phyloP scores from a whole-genome alignment of 2,113 vertebrate genomes.

The Taurulus bubalis region DNA sequence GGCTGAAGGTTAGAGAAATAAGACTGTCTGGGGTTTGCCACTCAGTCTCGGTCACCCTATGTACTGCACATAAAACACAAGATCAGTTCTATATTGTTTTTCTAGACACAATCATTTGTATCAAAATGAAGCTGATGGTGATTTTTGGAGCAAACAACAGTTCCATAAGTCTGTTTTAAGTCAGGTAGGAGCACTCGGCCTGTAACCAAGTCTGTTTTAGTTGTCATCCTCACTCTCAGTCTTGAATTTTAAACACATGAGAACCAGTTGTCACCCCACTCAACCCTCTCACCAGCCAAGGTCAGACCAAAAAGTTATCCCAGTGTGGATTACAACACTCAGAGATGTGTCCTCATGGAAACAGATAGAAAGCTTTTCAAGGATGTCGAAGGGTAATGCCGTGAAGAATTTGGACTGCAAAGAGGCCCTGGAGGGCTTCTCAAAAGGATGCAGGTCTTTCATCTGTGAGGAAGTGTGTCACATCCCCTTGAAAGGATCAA shows the following conservation, averaged over 20 bases:
- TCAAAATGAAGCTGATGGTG: not conserved
- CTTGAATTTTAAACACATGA: slow-evolving; percentile 1
- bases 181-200: not conserved
- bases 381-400: slow-evolving; percentile 39
- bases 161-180: not conserved
- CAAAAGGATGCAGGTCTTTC: slow-evolving; percentile 44
- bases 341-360: slow-evolving; percentile 29
- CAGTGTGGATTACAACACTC: slow-evolving; percentile 23
- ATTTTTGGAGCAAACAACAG: not conserved
- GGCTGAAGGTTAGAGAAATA: slow-evolving; percentile 83
- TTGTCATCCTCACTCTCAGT: not conserved
- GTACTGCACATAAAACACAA: not conserved
- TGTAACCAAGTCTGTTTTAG: not conserved
- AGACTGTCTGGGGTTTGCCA: not conserved
- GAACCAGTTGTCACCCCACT: not conserved
- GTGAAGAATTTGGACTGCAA: slow-evolving; percentile 38
- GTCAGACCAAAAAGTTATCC: slow-evolving; percentile 35
- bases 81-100: not conserved
- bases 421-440: slow-evolving; percentile 48
- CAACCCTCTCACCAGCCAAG: slow-evolving; percentile 31
- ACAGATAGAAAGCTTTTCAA: slow-evolving; percentile 39
- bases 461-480: slow-evolving; percentile 43
- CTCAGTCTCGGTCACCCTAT: not conserved
- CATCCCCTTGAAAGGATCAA: slow-evolving; percentile 26
- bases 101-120: not conserved